Evolutionary conservation across 1,140 invertebrate genomes (phyloP).

Genomic region (Chelonus insularis): DNA sequence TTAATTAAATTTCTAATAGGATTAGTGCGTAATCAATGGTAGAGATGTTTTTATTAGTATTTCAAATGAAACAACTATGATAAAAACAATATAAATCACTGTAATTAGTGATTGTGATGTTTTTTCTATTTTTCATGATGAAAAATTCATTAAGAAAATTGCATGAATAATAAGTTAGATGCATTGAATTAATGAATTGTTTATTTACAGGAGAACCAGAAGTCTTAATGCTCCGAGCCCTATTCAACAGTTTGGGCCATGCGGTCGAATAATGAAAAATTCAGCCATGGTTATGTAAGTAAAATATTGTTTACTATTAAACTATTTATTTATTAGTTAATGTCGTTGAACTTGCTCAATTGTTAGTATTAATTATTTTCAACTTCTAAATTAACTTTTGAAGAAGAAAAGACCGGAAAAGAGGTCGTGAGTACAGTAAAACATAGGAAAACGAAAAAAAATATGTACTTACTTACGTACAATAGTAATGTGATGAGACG

Average conservation of each 20-base stretch:
- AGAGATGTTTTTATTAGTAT: no score
- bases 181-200: background rate
- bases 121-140: no score
- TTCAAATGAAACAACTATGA: no score
- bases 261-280: slow-evolving; percentile 94
- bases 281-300: slow-evolving; percentile 95
- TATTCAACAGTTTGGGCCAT: slow-evolving; percentile 93
- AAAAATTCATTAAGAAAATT: no score
- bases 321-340: background rate
- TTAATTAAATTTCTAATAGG: no score
- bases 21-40: no score
- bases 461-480: background rate
- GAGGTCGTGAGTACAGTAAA: background rate
- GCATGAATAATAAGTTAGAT: no score
- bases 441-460: background rate
- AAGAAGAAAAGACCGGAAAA: slow-evolving; percentile 1
- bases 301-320: slow-evolving; percentile 16
- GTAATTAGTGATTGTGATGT: no score
- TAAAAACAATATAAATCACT: no score
- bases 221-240: slow-evolving; percentile 92
- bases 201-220: slow-evolving; percentile 81
- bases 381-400: background rate
- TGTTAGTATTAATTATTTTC: background rate
- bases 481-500: background rate
- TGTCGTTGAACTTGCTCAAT: background rate